phyloP scores from a whole-genome alignment of 1,140 invertebrate species.

The Eurosta solidaginis region DNA sequence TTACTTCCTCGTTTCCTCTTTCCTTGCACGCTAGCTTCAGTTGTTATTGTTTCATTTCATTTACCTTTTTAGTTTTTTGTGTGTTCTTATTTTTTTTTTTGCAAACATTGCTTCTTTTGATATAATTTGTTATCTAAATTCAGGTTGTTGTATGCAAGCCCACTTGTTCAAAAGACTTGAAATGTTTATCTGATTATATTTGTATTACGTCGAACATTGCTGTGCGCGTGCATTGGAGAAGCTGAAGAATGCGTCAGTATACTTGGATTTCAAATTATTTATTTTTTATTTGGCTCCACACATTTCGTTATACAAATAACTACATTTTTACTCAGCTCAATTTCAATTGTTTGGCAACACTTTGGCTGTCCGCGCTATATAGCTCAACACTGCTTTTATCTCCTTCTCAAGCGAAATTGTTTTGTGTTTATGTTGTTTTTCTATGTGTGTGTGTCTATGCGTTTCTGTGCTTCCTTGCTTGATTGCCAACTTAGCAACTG shows the following conservation, averaged over 20 bases:
- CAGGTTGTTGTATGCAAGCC: constrained; percentile 19
- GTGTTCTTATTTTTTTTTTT: not conserved
- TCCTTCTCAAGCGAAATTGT: too few relatives aligned
- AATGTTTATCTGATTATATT: constrained; percentile 28
- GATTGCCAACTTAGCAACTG: too few relatives aligned
- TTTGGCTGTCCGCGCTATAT: too few relatives aligned
- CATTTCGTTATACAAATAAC: not conserved
- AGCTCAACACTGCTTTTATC: too few relatives aligned
- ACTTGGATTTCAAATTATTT: too few relatives aligned
- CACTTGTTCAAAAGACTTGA: constrained; percentile 2
- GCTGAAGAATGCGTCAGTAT: not conserved
- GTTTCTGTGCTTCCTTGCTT: too few relatives aligned
- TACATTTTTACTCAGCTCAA: not conserved
- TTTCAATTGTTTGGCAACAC: constrained; percentile 7
- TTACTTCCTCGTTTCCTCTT: not conserved
- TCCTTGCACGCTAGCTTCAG: not conserved
- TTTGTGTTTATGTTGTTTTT: not conserved
- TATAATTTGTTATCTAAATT: constrained; percentile 27
- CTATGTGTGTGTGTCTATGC: too few relatives aligned
- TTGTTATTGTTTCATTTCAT: not conserved
- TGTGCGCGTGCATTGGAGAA: not conserved
- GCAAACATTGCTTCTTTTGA: not conserved
- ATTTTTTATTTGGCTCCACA: not conserved
- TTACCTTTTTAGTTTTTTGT: not conserved
- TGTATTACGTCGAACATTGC: not conserved